Conservation (phyloP, 2,797 vertebrate species). For the Eutrigla gurnardus region DNA sequence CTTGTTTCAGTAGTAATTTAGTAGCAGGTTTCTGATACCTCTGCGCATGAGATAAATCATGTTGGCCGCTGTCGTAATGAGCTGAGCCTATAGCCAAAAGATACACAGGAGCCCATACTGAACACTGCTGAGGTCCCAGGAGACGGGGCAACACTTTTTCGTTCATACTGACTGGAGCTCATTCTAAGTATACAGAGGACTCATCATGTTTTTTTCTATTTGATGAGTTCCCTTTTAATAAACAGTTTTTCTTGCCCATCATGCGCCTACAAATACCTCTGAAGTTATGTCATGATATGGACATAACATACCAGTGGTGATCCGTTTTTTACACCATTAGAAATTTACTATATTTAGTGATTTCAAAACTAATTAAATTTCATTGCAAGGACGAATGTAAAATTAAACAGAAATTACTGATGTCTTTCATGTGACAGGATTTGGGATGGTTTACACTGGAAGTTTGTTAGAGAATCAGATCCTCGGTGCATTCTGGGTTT, state of each 20-base stretch:
- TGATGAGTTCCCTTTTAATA: neutral
- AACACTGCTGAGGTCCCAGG: neutral
- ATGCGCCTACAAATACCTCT: too few species aligned
- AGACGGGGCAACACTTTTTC: neutral
- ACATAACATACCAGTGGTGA: neutral
- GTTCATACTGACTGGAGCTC: neutral
- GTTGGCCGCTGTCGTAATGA: constrained; percentile 24
- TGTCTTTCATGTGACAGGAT: too few species aligned
- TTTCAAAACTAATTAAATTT: too few species aligned
- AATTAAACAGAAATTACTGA: too few species aligned
- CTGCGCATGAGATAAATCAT: constrained; percentile 4
- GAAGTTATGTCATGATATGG: neutral
- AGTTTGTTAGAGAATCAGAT: too few species aligned
- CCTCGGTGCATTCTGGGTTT: too few species aligned
- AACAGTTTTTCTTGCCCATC: neutral
- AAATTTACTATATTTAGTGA: neutral
- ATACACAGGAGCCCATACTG: constrained; percentile 12
- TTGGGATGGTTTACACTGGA: too few species aligned
- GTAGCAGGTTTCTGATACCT: neutral
- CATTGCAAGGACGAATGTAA: too few species aligned
- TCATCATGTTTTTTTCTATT: constrained; percentile 1
- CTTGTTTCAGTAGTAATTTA: too few species aligned
- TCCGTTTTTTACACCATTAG: neutral
- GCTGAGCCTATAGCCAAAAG: constrained; percentile 32
- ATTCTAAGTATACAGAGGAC: neutral